Base-by-base conservation (phyloP, 1,140 invertebrate genomes). In the Limonius californicus region DNA sequence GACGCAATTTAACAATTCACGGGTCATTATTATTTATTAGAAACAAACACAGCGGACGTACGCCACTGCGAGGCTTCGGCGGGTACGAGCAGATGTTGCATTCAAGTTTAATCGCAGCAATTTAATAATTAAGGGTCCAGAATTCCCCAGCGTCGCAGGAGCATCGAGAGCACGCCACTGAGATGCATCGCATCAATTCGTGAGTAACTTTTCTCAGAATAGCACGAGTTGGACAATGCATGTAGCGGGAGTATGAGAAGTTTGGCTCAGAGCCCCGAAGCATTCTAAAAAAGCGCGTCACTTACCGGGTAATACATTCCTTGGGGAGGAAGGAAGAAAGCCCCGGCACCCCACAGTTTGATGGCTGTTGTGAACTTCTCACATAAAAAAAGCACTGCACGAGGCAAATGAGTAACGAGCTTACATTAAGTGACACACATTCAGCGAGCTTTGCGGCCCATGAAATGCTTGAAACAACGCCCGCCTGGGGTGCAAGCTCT, bases 261-360 rank as follows among this genome's bases (percentile, higher is more conserved):
- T 27, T 27, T 27, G 23, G 23, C 23, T 27, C 23, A 3, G 9
- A 27, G 23, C 23, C 23, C 3, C 23, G 9, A 27, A 27, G 23
- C 23, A 39, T 14, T 39, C 35, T 12, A 39, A 39, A 39, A 39
- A 6, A 32, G 11, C 8, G 8, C 35, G 7, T 72, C 79, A 89
- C 89, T 92, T 85, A 92, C 90, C 86, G 89, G 90, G 85, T 92
- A 93, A 83, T 92, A 93, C 86, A 92, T 90, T 85, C 90, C 90
- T 87, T 92, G 90, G 80, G 89, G 88, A 86, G 90, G 89, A 86
- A 93, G 88, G 82, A 92, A 91, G 84, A 90, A 92, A 81, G 89
- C 89, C 82, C 90, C 90, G 83, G 90, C 89, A 83, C 90, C 89
- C 90, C 90, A 93, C 90, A 93, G 90, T 86, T 92, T 92, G 90